Conservation (phyloP, 2,888 invertebrate species). For the Blastobasis adustella region DNA sequence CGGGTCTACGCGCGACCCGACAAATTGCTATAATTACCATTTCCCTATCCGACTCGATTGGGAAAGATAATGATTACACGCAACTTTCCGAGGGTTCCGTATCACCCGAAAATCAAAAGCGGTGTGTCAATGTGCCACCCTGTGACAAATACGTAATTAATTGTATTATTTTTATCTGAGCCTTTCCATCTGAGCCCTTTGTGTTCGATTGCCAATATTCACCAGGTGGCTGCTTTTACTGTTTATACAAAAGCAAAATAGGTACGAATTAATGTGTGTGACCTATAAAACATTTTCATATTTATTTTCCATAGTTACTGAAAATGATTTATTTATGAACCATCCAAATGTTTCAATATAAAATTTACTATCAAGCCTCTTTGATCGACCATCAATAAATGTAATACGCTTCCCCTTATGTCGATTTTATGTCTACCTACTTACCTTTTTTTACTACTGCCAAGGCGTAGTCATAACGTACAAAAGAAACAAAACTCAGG, state of each 20-base stretch:
- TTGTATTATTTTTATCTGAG: conserved; percentile 28
- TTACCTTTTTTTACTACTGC: not conserved
- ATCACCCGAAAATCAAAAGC: conserved; percentile 43
- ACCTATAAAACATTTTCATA: not conserved
- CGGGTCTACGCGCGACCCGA: conserved; percentile 26
- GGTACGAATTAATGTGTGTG: too few relatives aligned
- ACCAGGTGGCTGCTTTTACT: too few relatives aligned
- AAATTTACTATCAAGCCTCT: not conserved
- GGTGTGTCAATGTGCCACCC: conserved; percentile 41
- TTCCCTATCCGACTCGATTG: conserved; percentile 30
- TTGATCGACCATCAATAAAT: too few relatives aligned
- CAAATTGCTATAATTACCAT: conserved; percentile 58
- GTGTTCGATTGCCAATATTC: too few relatives aligned
- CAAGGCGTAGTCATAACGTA: not conserved
- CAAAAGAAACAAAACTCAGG: not conserved
- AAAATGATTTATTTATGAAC: too few relatives aligned
- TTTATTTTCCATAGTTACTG: not conserved
- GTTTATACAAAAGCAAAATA: too few relatives aligned
- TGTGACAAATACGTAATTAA: conserved; percentile 50
- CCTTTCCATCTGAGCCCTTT: conserved; percentile 14
- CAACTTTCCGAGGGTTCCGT: conserved; percentile 35
- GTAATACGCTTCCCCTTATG: too few relatives aligned
- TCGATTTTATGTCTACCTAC: not conserved
- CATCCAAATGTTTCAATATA: not conserved
- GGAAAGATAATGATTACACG: conserved; percentile 44